Evolutionary conservation across 2,113 vertebrate genomes (phyloP).

Genomic region (Upupa epops): DNA sequence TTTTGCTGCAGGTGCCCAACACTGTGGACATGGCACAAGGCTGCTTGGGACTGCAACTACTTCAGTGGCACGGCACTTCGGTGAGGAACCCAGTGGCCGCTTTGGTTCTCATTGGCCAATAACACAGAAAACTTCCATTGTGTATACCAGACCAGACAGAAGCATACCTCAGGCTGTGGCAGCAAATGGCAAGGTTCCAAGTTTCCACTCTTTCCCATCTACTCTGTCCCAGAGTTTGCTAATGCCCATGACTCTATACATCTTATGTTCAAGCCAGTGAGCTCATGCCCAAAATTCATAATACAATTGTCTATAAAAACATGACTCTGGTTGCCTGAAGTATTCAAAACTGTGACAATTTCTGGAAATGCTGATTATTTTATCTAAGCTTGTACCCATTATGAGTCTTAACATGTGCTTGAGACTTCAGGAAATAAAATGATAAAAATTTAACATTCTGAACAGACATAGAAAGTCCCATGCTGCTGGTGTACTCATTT

Average conservation of each 20-base stretch:
- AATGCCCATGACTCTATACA: accelerated
- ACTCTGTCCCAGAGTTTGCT: background rate
- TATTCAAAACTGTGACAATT: accelerated
- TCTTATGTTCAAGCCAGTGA: background rate
- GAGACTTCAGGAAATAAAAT: background rate
- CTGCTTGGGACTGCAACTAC: accelerated
- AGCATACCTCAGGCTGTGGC: background rate
- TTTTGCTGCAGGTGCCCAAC: background rate
- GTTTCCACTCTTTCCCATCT: background rate
- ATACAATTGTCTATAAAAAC: background rate
- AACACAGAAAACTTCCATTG: background rate
- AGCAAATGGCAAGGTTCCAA: background rate
- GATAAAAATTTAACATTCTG: background rate
- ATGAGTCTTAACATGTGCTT: background rate
- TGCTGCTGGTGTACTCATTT: background rate
- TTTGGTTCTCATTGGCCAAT: background rate
- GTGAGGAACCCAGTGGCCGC: background rate
- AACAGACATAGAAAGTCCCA: background rate
- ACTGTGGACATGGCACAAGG: background rate
- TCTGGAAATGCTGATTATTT: background rate
- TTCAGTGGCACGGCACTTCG: background rate
- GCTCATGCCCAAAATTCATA: background rate
- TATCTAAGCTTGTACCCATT: background rate
- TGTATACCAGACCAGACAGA: background rate
- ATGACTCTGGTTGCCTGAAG: background rate